Base-by-base conservation (phyloP, 2,888 invertebrate species). In the Stenoptilia bipunctidactyla region DNA sequence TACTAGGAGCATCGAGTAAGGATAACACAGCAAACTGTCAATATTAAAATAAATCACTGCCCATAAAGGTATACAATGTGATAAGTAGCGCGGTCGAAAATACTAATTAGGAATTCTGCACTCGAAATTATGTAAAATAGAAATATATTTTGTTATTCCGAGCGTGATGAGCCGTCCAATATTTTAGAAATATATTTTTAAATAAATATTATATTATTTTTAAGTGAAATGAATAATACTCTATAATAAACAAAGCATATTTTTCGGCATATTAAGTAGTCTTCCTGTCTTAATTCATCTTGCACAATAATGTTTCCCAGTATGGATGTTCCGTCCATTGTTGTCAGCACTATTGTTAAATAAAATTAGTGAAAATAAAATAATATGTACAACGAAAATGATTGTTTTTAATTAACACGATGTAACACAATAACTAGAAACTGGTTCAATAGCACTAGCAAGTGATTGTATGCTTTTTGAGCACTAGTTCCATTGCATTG, bases 1-100 rank as follows among this genome's bases (percentile, higher is more conserved):
- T 13, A 74, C 64, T 6, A 80, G 79, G 52, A 62, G 64, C 46
- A 67, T 68, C 2, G 74, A 67, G 57, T 75, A 65, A 20, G 8
- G 8, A 20, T 61, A 67, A 64, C 48, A 74, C 51, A 57, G 37
- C 37, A 5, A 35, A 15, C 12, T 27, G 36, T n/a, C n/a, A n/a
- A n/a, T n/a, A 40, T 37, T 44, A 47, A 37, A 13, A 15, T 9
- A 15, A 38, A 37, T 36, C 30, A 41, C 37, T 30, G 12, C 27
- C 36, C 20, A 30, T 47, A 38, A 37, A 42, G 35, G 27, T 37
- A 27, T 5, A 20, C 44, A 38, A 34, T 34, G 34, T 36, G 42
- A 42, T 48, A 47, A 48, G 53, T 58, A 65, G 61, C 62, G 61
- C 60, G 63, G 58, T 53, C 40, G 39, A 25, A 30, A 36, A 13